These are phyloP conservation scores for Dromococcyx pavoninus DNA, from an alignment of 2,797 vertebrate species.

Conservation along the genomic window DNA sequence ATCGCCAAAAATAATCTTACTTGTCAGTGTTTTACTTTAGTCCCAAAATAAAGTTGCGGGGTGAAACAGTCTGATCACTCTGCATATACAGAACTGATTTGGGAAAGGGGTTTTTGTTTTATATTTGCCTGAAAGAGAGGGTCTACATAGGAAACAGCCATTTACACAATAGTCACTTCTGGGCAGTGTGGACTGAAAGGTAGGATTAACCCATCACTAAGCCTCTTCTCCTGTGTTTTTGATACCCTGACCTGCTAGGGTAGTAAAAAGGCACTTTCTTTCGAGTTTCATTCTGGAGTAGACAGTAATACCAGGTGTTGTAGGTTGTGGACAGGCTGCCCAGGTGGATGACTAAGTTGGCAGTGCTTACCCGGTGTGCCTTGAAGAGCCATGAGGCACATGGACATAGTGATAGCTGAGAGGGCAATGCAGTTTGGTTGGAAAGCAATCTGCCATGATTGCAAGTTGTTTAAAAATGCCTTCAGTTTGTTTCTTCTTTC, in stretches of 20 bases:
- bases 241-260: rapidly evolving
- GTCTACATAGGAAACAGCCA: rapidly evolving
- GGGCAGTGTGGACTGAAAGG: not conserved
- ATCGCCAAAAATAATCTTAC: not conserved
- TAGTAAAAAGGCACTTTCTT: not conserved
- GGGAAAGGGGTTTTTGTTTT: not conserved
- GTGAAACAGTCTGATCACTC: not conserved
- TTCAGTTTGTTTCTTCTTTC: not conserved
- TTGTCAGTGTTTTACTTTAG: rapidly evolving
- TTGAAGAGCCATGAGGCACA: not conserved
- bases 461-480: not conserved
- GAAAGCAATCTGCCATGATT: not conserved
- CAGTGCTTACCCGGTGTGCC: not conserved
- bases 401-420: not conserved
- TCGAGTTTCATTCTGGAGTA: not conserved
- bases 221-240: not conserved
- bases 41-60: not conserved
- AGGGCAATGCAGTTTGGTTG: not conserved
- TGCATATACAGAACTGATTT: not conserved
- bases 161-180: not conserved
- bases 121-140: not conserved
- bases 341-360: not conserved
- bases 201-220: not conserved
- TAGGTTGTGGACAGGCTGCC: not conserved
- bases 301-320: rapidly evolving